Percentiles rank a stretch among this genome's conserved stretches.
Conservation (phyloP, 92 coral and sea anemone species). For the Virgularia gustaviana region DNA sequence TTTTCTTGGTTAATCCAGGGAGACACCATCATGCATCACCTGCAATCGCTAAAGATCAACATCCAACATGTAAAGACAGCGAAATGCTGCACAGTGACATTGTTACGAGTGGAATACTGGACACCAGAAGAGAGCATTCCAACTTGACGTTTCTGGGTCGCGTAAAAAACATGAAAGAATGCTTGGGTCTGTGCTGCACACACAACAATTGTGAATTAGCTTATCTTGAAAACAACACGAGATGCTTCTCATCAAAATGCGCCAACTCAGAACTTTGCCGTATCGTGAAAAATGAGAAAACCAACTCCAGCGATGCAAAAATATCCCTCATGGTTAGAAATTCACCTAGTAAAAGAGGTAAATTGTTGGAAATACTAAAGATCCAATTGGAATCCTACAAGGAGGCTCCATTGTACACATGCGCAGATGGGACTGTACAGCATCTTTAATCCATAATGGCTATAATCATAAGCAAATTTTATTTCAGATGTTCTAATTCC, state of each 20-base stretch:
- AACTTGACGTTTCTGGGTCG: constrained; percentile 88
- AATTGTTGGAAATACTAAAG: too few relatives aligned
- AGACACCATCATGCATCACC: too few relatives aligned
- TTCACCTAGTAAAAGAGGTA: constrained; percentile 85
- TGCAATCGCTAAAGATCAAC: constrained; percentile 84
- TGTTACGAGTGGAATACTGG: constrained; percentile 77
- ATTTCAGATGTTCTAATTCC: background rate
- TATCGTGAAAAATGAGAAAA: constrained; percentile 59
- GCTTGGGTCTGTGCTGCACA: constrained; percentile 90
- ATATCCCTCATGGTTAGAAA: constrained; percentile 98
- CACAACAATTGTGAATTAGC: constrained; percentile 86
- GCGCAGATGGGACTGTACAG: too few relatives aligned
- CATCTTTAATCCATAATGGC: too few relatives aligned
- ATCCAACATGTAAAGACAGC: constrained; percentile 88
- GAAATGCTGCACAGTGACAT: constrained; percentile 92
- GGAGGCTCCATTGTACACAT: too few relatives aligned
- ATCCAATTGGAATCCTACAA: too few relatives aligned
- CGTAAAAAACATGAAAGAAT: constrained; percentile 86
- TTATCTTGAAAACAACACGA: constrained; percentile 72
- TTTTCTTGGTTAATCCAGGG: too few relatives aligned
- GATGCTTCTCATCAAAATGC: constrained; percentile 90
- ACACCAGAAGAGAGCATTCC: constrained; percentile 66
- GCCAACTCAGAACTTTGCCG: constrained; percentile 74
- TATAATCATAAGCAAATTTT: background rate
- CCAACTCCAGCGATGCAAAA: constrained; percentile 70